phyloP scores from a whole-genome alignment of 2,113 vertebrate species.

The Dipodomys merriami region DNA sequence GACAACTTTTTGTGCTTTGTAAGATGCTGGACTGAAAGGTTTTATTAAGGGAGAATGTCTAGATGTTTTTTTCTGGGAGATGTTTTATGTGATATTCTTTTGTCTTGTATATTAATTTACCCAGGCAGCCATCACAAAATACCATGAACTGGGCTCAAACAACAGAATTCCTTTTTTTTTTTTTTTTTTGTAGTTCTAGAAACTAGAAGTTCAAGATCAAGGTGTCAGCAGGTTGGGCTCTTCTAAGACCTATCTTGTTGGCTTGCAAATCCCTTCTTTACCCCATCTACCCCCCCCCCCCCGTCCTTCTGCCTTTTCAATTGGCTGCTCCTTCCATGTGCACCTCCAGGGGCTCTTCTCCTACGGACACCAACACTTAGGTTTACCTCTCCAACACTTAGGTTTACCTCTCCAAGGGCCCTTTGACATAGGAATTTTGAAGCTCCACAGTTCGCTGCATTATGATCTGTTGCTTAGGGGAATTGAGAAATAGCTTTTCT shows the following conservation, averaged over 20 bases:
- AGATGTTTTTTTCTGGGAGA: conserved; percentile 28
- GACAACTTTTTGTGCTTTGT: neutral
- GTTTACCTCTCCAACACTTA: neutral
- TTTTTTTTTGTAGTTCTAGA: neutral
- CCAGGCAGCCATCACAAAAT: neutral
- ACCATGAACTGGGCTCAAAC: neutral
- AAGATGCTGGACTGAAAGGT: neutral
- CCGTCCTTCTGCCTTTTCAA: neutral
- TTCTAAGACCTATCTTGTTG: neutral
- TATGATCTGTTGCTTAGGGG: neutral
- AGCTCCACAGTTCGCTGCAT: neutral
- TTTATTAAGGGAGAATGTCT: neutral
- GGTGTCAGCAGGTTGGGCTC: neutral
- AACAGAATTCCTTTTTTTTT: neutral
- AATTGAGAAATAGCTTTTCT: neutral
- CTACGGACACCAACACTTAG: neutral
- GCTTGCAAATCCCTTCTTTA: neutral
- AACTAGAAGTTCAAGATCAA: neutral
- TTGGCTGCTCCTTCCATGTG: accelerated
- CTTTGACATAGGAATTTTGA: neutral
- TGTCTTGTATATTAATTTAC: neutral
- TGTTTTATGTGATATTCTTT: conserved; percentile 3
- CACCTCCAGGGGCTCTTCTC: neutral
- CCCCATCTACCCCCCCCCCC: no score
- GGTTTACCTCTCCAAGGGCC: neutral